Evolutionary conservation across 1,140 invertebrate genomes (phyloP), one percentile per base, ranked within the genome.

Genomic region (Maconellicoccus hirsutus): DNA sequence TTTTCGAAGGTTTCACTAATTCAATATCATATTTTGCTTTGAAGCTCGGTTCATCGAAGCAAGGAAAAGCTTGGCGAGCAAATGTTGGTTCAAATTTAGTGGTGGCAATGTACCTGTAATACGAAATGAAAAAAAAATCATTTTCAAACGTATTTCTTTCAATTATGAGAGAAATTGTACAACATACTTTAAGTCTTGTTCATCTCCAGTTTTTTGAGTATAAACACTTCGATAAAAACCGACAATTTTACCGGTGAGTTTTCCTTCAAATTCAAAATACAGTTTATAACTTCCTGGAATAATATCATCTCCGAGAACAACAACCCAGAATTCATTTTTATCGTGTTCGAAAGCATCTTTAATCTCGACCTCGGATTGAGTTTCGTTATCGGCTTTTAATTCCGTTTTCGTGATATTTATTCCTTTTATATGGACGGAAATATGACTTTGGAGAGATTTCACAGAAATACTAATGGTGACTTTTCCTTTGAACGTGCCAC

Each of bases 71-170:
- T 79, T 88, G 84, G 27, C 95, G 84, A 0, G 95, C 94, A 82
- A 94, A 93, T 0, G 92, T 96, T 0, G 94, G 90, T 77, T 98
- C 90, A 77, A 98, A 94, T 80, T 98, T 96, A 0, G 92, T 90
- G 0, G 91, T 91, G 10, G 91, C 92, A 73, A 96, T 87, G 71
- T 80, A 83, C 76, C 92, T 94, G 76, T 72, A 82, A 83, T 63
- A 75, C n/a, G 29, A 33, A 75, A 74, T 69, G 25, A 72, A 72
- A 74, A 38, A 23, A 33, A 70, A 25, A 16, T 29, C 4, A 8
- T 69, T 69, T 16, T 23, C 3, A 69, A 19, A 69, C 2, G n/a
- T 10, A 23, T 69, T 23, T 6, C 4, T 69, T 25, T 23, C 25
- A 6, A 69, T 26, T 10, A 25, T 2, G 22, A 70, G 38, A 6